A percentile compares a stretch with the other conserved stretches of the same genome.
Conservation (phyloP, 2,113 vertebrate genomes). For the cat (Felis catus) region DNA sequence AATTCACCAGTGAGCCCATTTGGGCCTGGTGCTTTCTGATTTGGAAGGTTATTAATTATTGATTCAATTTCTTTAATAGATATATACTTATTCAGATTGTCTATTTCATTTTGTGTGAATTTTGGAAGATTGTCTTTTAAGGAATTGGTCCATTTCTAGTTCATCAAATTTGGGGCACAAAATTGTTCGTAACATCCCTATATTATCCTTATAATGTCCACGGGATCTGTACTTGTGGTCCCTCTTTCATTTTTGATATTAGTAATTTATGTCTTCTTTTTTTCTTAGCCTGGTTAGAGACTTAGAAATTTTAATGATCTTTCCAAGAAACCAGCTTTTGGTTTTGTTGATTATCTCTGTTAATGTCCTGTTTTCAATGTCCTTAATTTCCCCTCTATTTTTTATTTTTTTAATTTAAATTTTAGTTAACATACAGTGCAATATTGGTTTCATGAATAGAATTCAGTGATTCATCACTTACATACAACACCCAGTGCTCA, state of each 20-base stretch:
- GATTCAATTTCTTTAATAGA: neutral
- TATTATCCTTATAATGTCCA: neutral
- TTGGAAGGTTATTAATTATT: neutral
- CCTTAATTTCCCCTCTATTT: neutral
- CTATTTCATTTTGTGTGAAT: neutral
- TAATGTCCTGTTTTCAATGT: neutral
- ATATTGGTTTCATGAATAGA: no score
- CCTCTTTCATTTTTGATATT: neutral
- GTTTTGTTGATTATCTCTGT: slow-evolving; percentile 6
- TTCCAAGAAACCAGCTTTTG: neutral
- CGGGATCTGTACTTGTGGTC: neutral
- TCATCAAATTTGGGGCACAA: neutral
- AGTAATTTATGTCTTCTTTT: neutral
- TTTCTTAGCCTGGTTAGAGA: neutral
- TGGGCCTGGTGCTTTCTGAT: neutral
- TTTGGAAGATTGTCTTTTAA: neutral
- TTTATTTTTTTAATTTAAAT: neutral
- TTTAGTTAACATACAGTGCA: no score
- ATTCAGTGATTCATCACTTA: no score
- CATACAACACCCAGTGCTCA: no score
- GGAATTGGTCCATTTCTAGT: neutral
- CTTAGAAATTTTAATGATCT: neutral
- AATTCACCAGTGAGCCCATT: neutral
- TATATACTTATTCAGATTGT: neutral
- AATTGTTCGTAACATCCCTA: neutral